Base-by-base conservation (phyloP, 2,113 vertebrate species). In the Callipepla squamata region DNA sequence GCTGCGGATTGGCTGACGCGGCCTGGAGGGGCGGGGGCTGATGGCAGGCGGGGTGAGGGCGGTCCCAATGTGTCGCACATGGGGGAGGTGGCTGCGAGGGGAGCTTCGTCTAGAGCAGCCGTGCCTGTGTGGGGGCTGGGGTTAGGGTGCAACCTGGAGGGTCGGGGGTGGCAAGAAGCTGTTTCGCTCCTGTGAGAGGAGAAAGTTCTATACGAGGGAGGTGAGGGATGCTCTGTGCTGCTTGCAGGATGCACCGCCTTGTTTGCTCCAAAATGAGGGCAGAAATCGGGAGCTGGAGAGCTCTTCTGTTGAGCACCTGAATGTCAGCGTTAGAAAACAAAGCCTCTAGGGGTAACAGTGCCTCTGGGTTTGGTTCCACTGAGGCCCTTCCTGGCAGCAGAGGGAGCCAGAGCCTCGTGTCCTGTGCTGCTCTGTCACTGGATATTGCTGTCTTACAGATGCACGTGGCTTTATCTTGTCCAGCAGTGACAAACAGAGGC, bases 381-480 rank as follows among this genome's bases (percentile, higher is more conserved):
- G 65, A 55, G 34, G 22, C 34, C 9, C 34, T 26, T 10, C 22
- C 0, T 47, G 66, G 5, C 82, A 28, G 88, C 81, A 93, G 94
- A 81, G 88, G 90, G 92, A 90, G 85, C 88, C 4, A 42, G 6
- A 94, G 78, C 50, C 80, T 68, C 5, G 4, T 4, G 28, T 23
- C 34, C 34, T 57, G 53, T 19, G 53, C 28, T 28, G 53, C 53
- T 18, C 30, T 53, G 50, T 13, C 13, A 13, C 13, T 53, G 51
- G 44, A 5, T 7, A 2, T 38, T 11, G 61, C 74, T 65, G 69
- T 28, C 19, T n/a, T 19, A 58, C 32, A 36, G 34, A 0, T 2
- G 15, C 7, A 2, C 0, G 2, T 0, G 28, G 19, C 73, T 51
- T 9, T 6, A 6, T 12, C 11, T 26, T 21, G 11, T 23, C 4